Evolutionary conservation across 2,113 vertebrate species (phyloP), one percentile per base, ranked within the genome.

Genomic region (Corythaixoides concolor): DNA sequence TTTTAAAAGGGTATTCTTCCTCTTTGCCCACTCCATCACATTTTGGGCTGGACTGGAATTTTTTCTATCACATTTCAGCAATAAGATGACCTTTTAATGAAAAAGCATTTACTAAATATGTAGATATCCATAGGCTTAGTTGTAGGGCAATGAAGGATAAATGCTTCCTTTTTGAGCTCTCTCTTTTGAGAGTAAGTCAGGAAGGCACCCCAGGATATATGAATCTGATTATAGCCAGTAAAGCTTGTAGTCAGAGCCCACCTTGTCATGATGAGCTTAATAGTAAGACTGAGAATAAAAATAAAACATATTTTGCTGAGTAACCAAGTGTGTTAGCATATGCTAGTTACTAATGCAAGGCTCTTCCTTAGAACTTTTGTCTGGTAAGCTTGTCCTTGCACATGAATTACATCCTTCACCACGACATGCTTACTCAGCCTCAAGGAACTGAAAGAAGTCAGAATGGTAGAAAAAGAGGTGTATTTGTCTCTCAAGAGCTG

Each of bases 151-250:
- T 45, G 41, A 84, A 70, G 27, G 15, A 15, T 20, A 56, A 77
- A 60, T 33, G 11, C 32, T 4, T 6, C 4, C 27, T 27, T 66
- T 79, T 43, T 62, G 50, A 80, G 13, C 4, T 2, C 7, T 13
- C 11, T 62, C 3, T 49, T 58, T 15, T 0, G 2, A 33, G 23
- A 72, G 19, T 11, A 70, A 28, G 12, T 55, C 63, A 68, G 37
- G 58, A 50, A 30, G 32, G 12, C 8, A 19, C 0, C 0, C 15
- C 4, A 15, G n/a, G 52, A 11, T 55, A 7, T 18, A 11, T 4
- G 4, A 21, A 26, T 28, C 8, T 62, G 37, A 15, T 5, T 45
- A 21, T 37, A 32, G 41, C 28, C 55, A 41, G 27, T 35, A 35
- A 69, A 53, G 12, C 23, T 70, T 27, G 6, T 28, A 53, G 18